Conservation (phyloP, 2,797 vertebrate genomes). For the Buceros bicornis region DNA sequence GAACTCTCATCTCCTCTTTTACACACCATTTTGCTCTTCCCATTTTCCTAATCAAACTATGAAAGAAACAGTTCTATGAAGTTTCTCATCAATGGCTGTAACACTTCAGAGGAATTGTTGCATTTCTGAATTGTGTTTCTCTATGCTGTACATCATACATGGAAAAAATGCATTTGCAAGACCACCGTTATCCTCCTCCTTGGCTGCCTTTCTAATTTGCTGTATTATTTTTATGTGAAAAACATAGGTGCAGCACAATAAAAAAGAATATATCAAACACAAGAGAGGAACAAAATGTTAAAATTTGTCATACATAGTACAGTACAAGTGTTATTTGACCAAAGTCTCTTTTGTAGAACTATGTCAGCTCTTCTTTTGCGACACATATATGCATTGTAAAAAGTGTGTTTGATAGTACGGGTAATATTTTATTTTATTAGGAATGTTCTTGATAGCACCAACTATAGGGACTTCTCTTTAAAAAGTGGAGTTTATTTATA, state of each 20-base stretch:
- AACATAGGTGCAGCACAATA: not conserved
- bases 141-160: not conserved
- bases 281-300: not conserved
- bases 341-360: not conserved
- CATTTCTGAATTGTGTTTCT: not conserved
- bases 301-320: not conserved
- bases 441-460: not conserved
- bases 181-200: not conserved
- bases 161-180: not conserved
- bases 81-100: not conserved
- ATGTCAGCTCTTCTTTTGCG: not conserved
- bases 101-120: not conserved
- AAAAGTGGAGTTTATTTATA: not conserved
- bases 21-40: not conserved
- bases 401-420: not conserved
- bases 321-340: not conserved
- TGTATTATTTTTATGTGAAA: not conserved
- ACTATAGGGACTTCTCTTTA: rapidly evolving
- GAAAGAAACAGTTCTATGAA: not conserved
- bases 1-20: not conserved
- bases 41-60: not conserved
- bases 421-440: not conserved
- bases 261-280: not conserved
- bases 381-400: not conserved
- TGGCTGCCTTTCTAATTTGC: not conserved